phyloP scores from a whole-genome alignment of 2,888 invertebrate species.

The Marronus borbonicus region DNA sequence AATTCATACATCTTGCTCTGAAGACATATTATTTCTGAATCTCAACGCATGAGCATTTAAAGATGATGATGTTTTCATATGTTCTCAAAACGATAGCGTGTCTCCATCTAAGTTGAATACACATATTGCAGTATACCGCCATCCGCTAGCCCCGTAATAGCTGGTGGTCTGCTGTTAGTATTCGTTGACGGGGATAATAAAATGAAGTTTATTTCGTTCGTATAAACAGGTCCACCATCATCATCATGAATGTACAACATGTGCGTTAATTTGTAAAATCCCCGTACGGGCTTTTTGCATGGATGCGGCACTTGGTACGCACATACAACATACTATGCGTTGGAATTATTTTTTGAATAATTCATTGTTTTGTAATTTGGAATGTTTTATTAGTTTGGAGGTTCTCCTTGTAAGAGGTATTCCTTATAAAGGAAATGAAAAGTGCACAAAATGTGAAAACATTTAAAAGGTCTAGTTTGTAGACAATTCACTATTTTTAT shows the following conservation, averaged over 20 bases:
- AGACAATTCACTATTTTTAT: no score
- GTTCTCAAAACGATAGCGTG: not conserved
- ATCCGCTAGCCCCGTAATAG: not conserved
- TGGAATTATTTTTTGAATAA: no score
- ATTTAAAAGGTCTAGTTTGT: no score
- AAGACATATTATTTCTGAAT: conserved; percentile 20
- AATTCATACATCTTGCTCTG: not conserved
- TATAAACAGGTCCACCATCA: conserved; percentile 17
- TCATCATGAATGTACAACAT: conserved; percentile 21
- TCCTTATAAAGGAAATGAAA: no score
- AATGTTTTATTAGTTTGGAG: no score
- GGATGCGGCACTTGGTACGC: not conserved
- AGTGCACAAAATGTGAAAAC: no score
- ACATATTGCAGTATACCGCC: not conserved
- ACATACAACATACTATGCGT: not conserved
- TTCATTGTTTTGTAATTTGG: no score
- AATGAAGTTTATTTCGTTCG: conserved; percentile 24
- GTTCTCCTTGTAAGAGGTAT: no score
- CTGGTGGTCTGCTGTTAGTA: conserved; percentile 20
- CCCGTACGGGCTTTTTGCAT: not conserved
- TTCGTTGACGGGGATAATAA: conserved; percentile 23
- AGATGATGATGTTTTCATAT: not conserved
- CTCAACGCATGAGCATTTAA: not conserved
- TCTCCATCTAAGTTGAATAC: not conserved
- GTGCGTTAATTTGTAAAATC: conserved; percentile 32